A percentile compares a stretch with the other conserved stretches of the same genome.
Evolutionary conservation across 2,888 invertebrate genomes (phyloP).

Genomic region (Autographa pulchrina): DNA sequence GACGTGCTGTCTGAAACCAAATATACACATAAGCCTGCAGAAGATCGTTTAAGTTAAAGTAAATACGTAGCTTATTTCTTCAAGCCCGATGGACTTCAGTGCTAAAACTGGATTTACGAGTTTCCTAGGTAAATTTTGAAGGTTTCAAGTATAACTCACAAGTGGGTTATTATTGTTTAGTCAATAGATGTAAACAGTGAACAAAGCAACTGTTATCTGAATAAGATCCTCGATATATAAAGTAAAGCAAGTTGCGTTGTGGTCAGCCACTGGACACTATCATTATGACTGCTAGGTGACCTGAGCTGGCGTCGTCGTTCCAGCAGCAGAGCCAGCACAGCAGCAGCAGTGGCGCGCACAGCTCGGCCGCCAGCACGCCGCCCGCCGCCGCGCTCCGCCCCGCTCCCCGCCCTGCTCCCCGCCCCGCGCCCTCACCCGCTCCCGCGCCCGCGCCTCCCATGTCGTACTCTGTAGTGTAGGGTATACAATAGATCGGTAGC

Average conservation of each 20-base stretch:
- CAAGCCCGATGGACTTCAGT: too few relatives aligned
- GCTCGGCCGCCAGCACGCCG: constrained; percentile 63
- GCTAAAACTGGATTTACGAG: too few relatives aligned
- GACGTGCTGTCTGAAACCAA: constrained; percentile 71
- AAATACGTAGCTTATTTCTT: too few relatives aligned
- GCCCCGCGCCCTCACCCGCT: constrained; percentile 42
- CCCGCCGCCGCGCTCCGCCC: constrained; percentile 51
- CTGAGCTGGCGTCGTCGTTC: constrained; percentile 78
- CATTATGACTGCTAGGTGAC: constrained; percentile 52
- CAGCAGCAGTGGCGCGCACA: constrained; percentile 75
- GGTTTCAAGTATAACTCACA: too few relatives aligned
- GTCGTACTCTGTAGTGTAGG: too few relatives aligned
- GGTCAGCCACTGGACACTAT: background rate
- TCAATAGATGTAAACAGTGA: too few relatives aligned
- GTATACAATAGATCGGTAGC: too few relatives aligned
- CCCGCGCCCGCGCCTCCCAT: constrained; percentile 20
- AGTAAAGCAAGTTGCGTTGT: background rate
- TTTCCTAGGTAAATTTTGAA: too few relatives aligned
- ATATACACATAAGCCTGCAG: background rate
- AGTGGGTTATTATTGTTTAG: too few relatives aligned
- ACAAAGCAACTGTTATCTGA: too few relatives aligned
- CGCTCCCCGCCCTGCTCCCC: constrained; percentile 33
- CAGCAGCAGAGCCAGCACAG: constrained; percentile 86
- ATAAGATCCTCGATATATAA: too few relatives aligned
- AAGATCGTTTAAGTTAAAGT: too few relatives aligned